Evolutionary conservation across 2,797 vertebrate species (phyloP).

Genomic region (Catharus ustulatus): DNA sequence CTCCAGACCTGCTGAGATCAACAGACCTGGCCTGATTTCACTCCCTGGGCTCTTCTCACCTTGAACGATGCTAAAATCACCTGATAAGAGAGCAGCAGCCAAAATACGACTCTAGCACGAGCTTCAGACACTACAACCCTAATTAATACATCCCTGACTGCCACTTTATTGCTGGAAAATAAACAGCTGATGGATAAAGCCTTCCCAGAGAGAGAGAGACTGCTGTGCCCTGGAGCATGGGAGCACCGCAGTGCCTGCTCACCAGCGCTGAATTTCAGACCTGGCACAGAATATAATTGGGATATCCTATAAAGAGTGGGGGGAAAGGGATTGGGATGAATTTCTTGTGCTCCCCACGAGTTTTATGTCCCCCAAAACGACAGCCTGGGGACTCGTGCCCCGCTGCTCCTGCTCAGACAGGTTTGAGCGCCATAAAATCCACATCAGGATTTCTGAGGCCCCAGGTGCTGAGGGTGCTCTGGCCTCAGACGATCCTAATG

Average conservation of each 20-base stretch:
- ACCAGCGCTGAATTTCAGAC: fast-evolving
- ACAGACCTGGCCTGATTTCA: background rate
- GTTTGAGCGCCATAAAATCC: background rate
- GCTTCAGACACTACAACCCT: background rate
- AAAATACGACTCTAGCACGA: background rate
- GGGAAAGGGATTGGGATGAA: background rate
- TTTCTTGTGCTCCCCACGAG: background rate
- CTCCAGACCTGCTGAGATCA: background rate
- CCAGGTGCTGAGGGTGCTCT: background rate
- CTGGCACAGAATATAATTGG: background rate
- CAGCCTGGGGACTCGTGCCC: background rate
- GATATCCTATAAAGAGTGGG: background rate
- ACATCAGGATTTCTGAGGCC: background rate
- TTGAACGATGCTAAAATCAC: background rate
- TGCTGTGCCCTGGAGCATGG: background rate
- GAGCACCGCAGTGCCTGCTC: background rate
- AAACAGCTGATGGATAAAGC: background rate
- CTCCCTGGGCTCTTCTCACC: background rate
- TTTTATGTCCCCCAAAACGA: background rate
- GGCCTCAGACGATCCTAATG: background rate
- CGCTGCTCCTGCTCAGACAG: background rate
- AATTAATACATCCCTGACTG: background rate
- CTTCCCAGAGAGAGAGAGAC: background rate
- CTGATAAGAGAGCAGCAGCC: background rate
- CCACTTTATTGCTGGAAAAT: background rate